A percentile compares a stretch with the other conserved stretches of the same genome.
These are phyloP conservation scores for Hephaestus fuliginosus DNA, from an alignment of 2,797 vertebrate species.

Conservation along the genomic window DNA sequence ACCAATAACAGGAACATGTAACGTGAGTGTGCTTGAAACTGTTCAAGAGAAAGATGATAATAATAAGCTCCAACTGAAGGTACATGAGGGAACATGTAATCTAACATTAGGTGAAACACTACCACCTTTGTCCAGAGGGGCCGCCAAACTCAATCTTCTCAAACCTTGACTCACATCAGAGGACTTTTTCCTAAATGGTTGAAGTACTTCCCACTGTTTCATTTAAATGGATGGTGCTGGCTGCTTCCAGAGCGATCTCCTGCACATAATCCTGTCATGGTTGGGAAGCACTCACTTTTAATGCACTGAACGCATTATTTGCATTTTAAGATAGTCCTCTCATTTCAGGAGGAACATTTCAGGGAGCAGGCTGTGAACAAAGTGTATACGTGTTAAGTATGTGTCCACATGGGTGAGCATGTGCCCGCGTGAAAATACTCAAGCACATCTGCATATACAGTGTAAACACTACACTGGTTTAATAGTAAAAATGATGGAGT, in stretches of 20 bases:
- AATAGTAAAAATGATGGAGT: no score
- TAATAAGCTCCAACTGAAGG: no score
- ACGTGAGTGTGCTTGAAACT: neutral
- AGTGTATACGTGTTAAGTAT: neutral
- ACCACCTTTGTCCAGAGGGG: no score
- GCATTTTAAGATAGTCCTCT: constrained; percentile 18
- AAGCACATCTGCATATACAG: neutral
- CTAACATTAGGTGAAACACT: no score
- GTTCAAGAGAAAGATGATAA: neutral
- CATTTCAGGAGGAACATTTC: constrained; percentile 9
- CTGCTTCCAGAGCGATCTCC: neutral
- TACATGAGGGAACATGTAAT: no score
- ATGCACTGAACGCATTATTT: constrained; percentile 20
- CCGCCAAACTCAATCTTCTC: neutral
- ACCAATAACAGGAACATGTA: neutral
- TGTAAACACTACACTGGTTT: neutral
- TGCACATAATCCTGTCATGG: constrained; percentile 29
- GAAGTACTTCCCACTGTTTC: constrained; percentile 8
- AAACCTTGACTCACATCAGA: neutral
- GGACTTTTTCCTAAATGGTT: neutral
- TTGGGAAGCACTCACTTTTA: neutral
- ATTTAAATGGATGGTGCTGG: constrained; percentile 14
- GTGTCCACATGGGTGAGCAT: neutral
- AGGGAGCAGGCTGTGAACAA: constrained; percentile 3
- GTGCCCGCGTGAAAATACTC: neutral